A percentile compares a stretch with the other conserved stretches of the same genome.
phyloP scores from a whole-genome alignment of 2,888 invertebrate species.

The Ornithoptera alexandrae region DNA sequence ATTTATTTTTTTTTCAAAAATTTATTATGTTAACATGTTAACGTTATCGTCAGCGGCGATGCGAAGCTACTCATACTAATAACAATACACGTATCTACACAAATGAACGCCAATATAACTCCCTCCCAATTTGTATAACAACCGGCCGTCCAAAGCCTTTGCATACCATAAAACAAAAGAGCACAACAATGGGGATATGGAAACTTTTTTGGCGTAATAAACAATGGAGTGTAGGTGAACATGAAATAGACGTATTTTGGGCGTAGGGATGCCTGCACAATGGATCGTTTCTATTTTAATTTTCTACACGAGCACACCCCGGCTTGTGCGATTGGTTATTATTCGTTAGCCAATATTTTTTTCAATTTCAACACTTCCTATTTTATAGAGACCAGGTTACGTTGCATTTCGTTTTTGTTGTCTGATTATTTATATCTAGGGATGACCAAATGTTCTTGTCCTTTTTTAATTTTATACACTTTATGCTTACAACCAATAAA shows the following conservation, averaged over 20 bases:
- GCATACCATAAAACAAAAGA: slow-evolving; percentile 73
- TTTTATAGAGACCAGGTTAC: slow-evolving; percentile 14
- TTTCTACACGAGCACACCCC: slow-evolving; percentile 23
- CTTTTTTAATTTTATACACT: not conserved
- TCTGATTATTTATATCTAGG: slow-evolving; percentile 17
- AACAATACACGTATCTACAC: slow-evolving; percentile 28
- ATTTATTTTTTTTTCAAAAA: not conserved
- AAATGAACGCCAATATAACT: slow-evolving; percentile 40
- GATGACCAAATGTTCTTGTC: slow-evolving; percentile 2
- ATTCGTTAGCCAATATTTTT: slow-evolving; percentile 30
- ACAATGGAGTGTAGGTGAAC: slow-evolving; percentile 70
- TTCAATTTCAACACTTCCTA: slow-evolving; percentile 30
- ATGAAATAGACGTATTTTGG: slow-evolving; percentile 66
- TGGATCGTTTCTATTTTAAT: slow-evolving; percentile 30
- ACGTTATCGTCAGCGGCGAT: slow-evolving; percentile 16
- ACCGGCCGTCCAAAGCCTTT: slow-evolving; percentile 50
- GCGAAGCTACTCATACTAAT: slow-evolving; percentile 20
- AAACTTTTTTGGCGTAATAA: slow-evolving; percentile 71
- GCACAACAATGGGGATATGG: slow-evolving; percentile 63
- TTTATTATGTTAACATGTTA: slow-evolving; percentile 20
- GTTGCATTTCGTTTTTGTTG: slow-evolving; percentile 18
- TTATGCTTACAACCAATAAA: no score
- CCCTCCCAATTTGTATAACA: slow-evolving; percentile 54
- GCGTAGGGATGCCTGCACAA: slow-evolving; percentile 48
- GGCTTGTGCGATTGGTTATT: slow-evolving; percentile 26